Conservation (phyloP, 2,113 vertebrate species). For the Etia nguti region DNA sequence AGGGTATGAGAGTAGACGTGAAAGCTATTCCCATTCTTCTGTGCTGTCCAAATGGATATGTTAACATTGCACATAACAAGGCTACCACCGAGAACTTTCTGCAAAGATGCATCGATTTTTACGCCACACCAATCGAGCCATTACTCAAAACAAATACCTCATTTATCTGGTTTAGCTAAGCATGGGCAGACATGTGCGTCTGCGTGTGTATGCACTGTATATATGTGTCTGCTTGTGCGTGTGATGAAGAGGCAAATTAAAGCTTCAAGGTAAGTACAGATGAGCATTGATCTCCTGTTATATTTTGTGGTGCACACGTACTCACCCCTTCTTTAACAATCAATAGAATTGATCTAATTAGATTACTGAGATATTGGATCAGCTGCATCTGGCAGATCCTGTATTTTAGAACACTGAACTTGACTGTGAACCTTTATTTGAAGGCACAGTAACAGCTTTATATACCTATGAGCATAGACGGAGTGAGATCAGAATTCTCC, state of each 20-base stretch:
- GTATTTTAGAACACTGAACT: slow-evolving; percentile 2
- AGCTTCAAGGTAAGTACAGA: slow-evolving; percentile 38
- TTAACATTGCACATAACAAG: slow-evolving; percentile 62
- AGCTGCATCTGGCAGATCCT: neutral
- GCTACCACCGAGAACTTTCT: slow-evolving; percentile 54
- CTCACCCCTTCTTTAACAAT: slow-evolving; percentile 22
- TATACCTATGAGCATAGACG: neutral
- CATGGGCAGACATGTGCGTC: slow-evolving; percentile 29
- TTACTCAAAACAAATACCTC: slow-evolving; percentile 75
- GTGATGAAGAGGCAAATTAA: slow-evolving; percentile 45
- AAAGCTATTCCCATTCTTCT: slow-evolving; percentile 48
- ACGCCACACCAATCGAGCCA: slow-evolving; percentile 62
- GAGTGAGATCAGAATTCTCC: neutral
- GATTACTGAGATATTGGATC: slow-evolving; percentile 26
- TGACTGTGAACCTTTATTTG: neutral
- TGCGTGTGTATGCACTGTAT: neutral
- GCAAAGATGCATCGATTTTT: slow-evolving; percentile 67
- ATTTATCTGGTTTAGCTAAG: slow-evolving; percentile 68
- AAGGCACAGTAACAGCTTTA: neutral
- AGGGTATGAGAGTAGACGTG: slow-evolving; percentile 48
- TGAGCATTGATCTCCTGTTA: slow-evolving; percentile 63
- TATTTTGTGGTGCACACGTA: slow-evolving; percentile 25
- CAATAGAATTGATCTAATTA: slow-evolving; percentile 41
- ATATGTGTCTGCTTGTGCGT: neutral
- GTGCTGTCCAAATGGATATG: slow-evolving; percentile 62